Base-by-base conservation (phyloP, 1,140 invertebrate species). In the Probaryconus sp. region DNA sequence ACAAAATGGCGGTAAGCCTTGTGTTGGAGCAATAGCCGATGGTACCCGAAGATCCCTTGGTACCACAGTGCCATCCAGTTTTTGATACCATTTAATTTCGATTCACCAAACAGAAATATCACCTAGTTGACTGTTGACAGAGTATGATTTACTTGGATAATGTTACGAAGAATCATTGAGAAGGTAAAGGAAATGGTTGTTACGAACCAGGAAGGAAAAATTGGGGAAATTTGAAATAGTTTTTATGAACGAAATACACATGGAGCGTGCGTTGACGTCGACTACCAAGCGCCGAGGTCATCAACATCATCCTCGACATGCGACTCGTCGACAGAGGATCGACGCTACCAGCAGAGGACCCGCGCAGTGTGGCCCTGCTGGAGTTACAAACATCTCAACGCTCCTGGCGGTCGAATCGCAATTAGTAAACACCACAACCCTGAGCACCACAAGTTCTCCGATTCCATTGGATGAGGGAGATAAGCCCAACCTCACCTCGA, bases 271-370 rank as follows among this genome's bases (percentile, higher is more conserved):
- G 85, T 81, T 83, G 85, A 86, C 89, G 85, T 89, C 83, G 85
- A 81, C 82, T 17, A 78, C 89, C 51, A 91, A 89, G 85, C 91
- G 93, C 83, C 91, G 93, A 83, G 93, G 93, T 51, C 93, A 94
- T 82, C 93, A 94, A 85, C 93, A 94, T 86, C 93, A 94, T 88
- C 92, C 85, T 78, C 83, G 89, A 81, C 85, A 89, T 82, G 76
- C 88, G 80, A 82, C 80, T 56, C 76, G 89, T 81, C 88, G 89
- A 84, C 81, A 9, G 1, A 24, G 85, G 84, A 83, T 88, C 77
- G 85, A 86, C 63, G 80, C 82, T 71, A 79, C 84, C 76, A 84
- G 88, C 83, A 85, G 85, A 76, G 88, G 83, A 88, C 88, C 89
- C 90, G 89, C 89, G 89, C 88, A 89, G 88, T 89, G 87, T 88